phyloP scores from a whole-genome alignment of 2,113 vertebrate species.

The Actinemys pallida region DNA sequence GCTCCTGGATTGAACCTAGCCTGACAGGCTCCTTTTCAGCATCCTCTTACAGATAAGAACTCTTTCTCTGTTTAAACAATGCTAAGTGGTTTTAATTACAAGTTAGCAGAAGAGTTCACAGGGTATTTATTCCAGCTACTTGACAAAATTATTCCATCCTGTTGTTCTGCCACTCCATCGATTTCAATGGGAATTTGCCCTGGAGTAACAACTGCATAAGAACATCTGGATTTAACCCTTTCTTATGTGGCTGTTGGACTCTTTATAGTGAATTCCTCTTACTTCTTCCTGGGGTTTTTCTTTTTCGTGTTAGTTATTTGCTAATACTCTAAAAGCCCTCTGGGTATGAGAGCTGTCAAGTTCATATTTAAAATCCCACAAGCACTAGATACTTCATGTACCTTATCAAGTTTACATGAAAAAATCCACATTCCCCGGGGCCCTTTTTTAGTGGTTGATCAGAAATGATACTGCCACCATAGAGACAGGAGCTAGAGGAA shows the following conservation, averaged over 20 bases:
- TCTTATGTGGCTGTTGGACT: not conserved
- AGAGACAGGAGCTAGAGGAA: conserved; percentile 20
- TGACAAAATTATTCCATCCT: not conserved
- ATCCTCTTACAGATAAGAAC: accelerated
- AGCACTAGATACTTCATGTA: conserved; percentile 23
- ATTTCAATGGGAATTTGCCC: accelerated
- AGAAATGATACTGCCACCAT: conserved; percentile 12
- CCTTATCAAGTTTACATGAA: conserved; percentile 31
- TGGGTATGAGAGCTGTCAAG: conserved; percentile 36
- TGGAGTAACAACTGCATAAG: not conserved
- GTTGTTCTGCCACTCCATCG: not conserved
- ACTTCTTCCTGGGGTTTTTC: not conserved
- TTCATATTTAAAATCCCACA: conserved; percentile 49
- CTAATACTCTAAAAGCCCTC: conserved; percentile 17
- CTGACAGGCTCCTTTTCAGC: not conserved
- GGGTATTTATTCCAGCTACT: not conserved
- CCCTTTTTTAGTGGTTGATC: conserved; percentile 29
- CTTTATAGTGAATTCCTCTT: not conserved
- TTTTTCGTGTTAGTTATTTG: not conserved
- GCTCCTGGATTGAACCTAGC: not conserved
- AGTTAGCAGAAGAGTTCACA: not conserved
- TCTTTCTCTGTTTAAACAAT: accelerated
- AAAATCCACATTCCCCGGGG: conserved; percentile 40
- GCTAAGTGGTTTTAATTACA: not conserved
- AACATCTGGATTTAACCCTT: not conserved